Conservation (phyloP, 35 echinoderm and acorn worm genomes). For the Hemicentrotus pulcherrimus region DNA sequence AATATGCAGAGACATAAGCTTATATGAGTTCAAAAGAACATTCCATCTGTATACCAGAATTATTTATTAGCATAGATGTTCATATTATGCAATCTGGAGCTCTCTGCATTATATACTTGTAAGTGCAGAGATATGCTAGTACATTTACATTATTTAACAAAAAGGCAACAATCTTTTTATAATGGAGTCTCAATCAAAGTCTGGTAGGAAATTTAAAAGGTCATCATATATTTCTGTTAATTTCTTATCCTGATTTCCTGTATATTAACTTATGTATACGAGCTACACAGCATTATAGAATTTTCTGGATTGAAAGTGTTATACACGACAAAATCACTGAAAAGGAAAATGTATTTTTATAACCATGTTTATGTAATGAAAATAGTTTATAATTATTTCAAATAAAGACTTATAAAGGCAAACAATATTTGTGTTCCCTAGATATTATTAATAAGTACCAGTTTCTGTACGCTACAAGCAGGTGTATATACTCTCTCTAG, state of each 20-base stretch:
- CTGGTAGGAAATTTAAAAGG: too few species aligned
- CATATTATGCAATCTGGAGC: not conserved
- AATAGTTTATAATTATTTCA: constrained; percentile 14
- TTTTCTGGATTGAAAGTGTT: not conserved
- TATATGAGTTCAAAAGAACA: not conserved
- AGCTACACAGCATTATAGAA: not conserved
- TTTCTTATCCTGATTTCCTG: not conserved
- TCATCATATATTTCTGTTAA: too few species aligned
- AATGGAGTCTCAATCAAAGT: too few species aligned
- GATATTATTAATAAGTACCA: not conserved
- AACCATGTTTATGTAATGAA: not conserved
- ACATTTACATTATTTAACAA: too few species aligned
- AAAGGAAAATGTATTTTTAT: not conserved
- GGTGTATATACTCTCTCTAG: too few species aligned
- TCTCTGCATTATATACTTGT: too few species aligned
- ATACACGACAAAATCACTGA: not conserved
- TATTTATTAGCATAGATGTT: not conserved
- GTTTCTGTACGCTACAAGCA: not conserved
- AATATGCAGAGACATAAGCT: not conserved
- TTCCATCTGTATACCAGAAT: not conserved
- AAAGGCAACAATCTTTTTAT: too few species aligned
- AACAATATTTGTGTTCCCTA: not conserved
- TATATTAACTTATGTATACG: not conserved
- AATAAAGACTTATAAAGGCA: constrained; percentile 1
- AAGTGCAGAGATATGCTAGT: too few species aligned